phyloP scores from a whole-genome alignment of 1,140 invertebrate genomes.

The Globodera rostochiensis region DNA sequence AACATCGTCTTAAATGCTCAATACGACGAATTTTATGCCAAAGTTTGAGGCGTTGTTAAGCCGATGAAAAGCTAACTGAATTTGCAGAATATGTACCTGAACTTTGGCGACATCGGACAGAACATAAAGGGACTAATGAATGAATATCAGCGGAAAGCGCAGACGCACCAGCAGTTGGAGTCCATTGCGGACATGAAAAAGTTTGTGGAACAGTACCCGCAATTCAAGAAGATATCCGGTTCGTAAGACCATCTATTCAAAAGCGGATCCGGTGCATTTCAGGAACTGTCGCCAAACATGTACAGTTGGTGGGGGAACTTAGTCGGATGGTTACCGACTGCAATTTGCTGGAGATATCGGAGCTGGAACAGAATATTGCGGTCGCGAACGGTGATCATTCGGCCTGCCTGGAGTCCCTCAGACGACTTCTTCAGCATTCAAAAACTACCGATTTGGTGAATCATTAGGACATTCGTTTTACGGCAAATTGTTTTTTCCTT shows the following conservation, averaged over 20 bases:
- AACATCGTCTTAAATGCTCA: slow-evolving; percentile 90
- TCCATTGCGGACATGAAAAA: slow-evolving; percentile 97
- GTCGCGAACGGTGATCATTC: slow-evolving; percentile 85
- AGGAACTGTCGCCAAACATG: slow-evolving; percentile 89
- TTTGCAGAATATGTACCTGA: slow-evolving; percentile 84
- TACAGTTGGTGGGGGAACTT: slow-evolving; percentile 90
- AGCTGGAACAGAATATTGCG: slow-evolving; percentile 88
- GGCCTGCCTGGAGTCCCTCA: slow-evolving; percentile 72
- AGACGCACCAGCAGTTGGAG: slow-evolving; percentile 91
- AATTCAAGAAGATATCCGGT: slow-evolving; percentile 98
- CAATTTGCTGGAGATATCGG: slow-evolving; percentile 86
- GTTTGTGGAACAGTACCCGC: slow-evolving; percentile 96
- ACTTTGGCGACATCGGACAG: slow-evolving; percentile 96
- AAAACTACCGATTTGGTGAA: slow-evolving; percentile 59
- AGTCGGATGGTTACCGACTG: slow-evolving; percentile 80
- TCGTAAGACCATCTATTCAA: not conserved
- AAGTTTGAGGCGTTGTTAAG: slow-evolving; percentile 69
- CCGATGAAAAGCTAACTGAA: slow-evolving; percentile 14
- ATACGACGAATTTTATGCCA: slow-evolving; percentile 95
- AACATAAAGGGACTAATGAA: slow-evolving; percentile 96
- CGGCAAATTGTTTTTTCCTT: slow-evolving; percentile 31
- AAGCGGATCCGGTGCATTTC: not conserved
- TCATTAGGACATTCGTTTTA: slow-evolving; percentile 3
- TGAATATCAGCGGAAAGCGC: slow-evolving; percentile 91
- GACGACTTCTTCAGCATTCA: slow-evolving; percentile 49